These are phyloP conservation scores for Protomyctophum bolini DNA, from an alignment of 2,113 vertebrate species.

Conservation along the genomic window DNA sequence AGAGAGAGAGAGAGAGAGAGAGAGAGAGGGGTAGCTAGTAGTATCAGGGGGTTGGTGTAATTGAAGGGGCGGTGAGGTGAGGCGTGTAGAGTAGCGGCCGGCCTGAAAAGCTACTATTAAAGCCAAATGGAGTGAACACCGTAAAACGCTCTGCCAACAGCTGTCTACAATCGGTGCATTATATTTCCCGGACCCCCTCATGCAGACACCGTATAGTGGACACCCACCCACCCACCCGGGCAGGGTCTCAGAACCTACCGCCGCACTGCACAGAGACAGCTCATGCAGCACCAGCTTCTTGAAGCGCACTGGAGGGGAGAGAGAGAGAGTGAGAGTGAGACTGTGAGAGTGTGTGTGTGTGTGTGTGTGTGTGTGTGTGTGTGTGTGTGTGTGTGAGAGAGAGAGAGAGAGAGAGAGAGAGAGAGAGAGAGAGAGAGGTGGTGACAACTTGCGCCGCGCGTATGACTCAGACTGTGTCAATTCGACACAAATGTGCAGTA, in stretches of 20 bases:
- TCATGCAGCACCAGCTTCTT: slow-evolving; percentile 31
- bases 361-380: background rate
- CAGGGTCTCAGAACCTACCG: too few relatives aligned
- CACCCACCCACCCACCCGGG: too few relatives aligned
- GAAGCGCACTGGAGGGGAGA: background rate
- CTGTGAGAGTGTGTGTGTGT: background rate
- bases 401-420: too few relatives aligned
- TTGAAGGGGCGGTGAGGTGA: slow-evolving; percentile 79
- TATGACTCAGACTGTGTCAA: too few relatives aligned
- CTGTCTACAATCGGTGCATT: slow-evolving; percentile 72
- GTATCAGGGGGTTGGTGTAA: slow-evolving; percentile 78
- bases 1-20: too few relatives aligned
- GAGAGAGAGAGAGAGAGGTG: too few relatives aligned
- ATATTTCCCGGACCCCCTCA: slow-evolving; percentile 58
- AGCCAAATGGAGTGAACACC: slow-evolving; percentile 77
- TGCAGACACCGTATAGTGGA: slow-evolving; percentile 12
- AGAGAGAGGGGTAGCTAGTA: slow-evolving; percentile 21
- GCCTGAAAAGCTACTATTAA: slow-evolving; percentile 79
- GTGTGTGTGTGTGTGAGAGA: background rate
- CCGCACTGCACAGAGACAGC: slow-evolving; percentile 43
- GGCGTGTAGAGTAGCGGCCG: slow-evolving; percentile 72
- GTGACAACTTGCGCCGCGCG: too few relatives aligned
- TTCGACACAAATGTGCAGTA: too few relatives aligned
- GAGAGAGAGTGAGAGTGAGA: too few relatives aligned
- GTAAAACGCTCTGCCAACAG: slow-evolving; percentile 78